These are phyloP conservation scores for Bedellia somnulentella DNA, from an alignment of 2,888 invertebrate genomes.

Conservation along the genomic window DNA sequence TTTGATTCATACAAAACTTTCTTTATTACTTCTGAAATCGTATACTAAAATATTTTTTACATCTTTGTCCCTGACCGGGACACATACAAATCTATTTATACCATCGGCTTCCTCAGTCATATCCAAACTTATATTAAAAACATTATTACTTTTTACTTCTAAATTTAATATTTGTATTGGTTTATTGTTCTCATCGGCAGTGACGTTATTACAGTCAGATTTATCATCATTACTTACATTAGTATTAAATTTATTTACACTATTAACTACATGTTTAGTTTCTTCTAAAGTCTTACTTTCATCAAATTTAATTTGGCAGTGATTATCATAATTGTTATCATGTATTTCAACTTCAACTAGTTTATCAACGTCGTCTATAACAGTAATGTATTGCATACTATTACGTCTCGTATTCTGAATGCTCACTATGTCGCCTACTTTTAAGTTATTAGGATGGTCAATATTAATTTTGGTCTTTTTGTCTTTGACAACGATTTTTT, in stretches of 20 bases:
- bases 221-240: slow-evolving; percentile 11
- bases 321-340: slow-evolving; percentile 12
- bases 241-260: slow-evolving; percentile 13
- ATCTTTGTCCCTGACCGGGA: slow-evolving; percentile 36
- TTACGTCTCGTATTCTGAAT: slow-evolving; percentile 49
- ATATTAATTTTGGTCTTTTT: slow-evolving; percentile 26
- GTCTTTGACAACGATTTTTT: slow-evolving; percentile 33
- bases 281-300: slow-evolving; percentile 8
- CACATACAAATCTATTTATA: slow-evolving; percentile 43
- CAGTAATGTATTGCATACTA: slow-evolving; percentile 49
- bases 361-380: slow-evolving; percentile 28
- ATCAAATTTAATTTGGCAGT: slow-evolving; percentile 4
- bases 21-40: slow-evolving; percentile 51
- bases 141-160: slow-evolving; percentile 53
- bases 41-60: slow-evolving; percentile 54
- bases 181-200: slow-evolving; percentile 45
- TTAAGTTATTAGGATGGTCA: slow-evolving; percentile 28
- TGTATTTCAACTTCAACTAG: slow-evolving; percentile 26
- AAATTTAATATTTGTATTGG: slow-evolving; percentile 55
- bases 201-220: no score
- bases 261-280: slow-evolving; percentile 13
- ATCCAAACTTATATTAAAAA: slow-evolving; percentile 52
- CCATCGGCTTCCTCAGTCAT: slow-evolving; percentile 35
- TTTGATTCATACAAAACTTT: slow-evolving; percentile 43
- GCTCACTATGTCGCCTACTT: slow-evolving; percentile 44